Conservation (phyloP, 2,797 vertebrate species). For the Mastacembelus armatus region DNA sequence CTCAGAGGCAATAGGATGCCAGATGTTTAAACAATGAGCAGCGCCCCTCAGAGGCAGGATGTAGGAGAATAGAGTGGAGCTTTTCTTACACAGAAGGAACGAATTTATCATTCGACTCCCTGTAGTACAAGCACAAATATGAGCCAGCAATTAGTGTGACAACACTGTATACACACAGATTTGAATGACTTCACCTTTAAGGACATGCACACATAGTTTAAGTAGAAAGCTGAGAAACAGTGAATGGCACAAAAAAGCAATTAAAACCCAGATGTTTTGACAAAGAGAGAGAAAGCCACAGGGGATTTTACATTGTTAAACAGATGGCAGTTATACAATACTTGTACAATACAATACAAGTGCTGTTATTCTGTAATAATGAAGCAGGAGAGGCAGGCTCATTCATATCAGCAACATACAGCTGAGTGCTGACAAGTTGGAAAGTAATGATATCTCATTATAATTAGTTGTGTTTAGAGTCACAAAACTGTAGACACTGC, state of each 20-base stretch:
- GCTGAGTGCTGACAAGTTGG: slow-evolving; percentile 14
- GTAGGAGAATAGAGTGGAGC: slow-evolving; percentile 26
- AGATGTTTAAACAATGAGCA: slow-evolving; percentile 72
- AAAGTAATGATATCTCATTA: neutral
- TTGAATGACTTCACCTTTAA: slow-evolving; percentile 50
- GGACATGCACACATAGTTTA: slow-evolving; percentile 26
- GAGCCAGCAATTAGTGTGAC: slow-evolving; percentile 65
- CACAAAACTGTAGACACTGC: neutral
- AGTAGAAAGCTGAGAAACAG: slow-evolving; percentile 48
- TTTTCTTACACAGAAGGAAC: slow-evolving; percentile 32
- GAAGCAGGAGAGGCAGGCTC: slow-evolving; percentile 10
- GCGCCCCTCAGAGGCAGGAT: slow-evolving; percentile 56
- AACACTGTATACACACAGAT: slow-evolving; percentile 22
- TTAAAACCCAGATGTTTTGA: slow-evolving; percentile 70
- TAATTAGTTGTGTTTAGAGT: neutral
- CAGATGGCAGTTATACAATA: slow-evolving; percentile 54
- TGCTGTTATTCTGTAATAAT: slow-evolving; percentile 45
- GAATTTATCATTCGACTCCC: slow-evolving; percentile 32
- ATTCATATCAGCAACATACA: slow-evolving; percentile 42
- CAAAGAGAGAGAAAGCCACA: slow-evolving; percentile 47
- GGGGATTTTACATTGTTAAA: slow-evolving; percentile 29
- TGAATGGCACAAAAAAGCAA: slow-evolving; percentile 41
- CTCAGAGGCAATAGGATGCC: slow-evolving; percentile 45
- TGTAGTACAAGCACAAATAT: slow-evolving; percentile 20
- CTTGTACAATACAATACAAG: slow-evolving; percentile 40